Conservation (phyloP, 2,797 vertebrate genomes). For the Chelonia mydas region DNA sequence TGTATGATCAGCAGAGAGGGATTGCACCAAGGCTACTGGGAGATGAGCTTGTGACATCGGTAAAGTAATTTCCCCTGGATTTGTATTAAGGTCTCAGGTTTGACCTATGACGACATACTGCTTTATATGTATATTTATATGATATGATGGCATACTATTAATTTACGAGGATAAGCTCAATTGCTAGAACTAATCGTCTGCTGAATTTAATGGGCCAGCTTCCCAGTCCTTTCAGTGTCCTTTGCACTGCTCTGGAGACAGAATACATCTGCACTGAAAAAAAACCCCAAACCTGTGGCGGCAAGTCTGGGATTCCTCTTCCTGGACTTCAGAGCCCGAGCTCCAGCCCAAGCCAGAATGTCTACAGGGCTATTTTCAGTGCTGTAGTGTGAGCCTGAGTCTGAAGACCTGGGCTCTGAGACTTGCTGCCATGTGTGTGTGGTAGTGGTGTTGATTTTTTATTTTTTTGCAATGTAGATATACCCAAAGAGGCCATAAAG, state of each 20-base stretch:
- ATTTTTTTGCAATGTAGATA: background rate
- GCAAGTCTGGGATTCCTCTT: background rate
- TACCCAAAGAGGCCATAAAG: accelerated
- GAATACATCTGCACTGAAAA: background rate
- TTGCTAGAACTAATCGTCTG: accelerated
- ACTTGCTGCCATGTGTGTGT: background rate
- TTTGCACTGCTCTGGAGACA: background rate
- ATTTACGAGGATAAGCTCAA: conserved; percentile 25
- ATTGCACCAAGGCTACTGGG: background rate
- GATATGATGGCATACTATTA: background rate
- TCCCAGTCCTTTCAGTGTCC: background rate
- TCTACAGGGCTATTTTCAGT: background rate
- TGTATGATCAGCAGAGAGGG: accelerated
- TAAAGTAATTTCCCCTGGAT: background rate
- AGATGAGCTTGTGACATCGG: background rate
- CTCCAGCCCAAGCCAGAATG: background rate
- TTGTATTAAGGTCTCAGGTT: conserved; percentile 22
- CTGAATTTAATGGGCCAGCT: background rate
- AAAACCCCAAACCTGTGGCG: too few species aligned
- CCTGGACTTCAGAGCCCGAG: background rate
- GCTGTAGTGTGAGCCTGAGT: background rate
- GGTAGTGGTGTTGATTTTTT: background rate
- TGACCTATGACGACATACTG: background rate
- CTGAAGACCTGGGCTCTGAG: background rate
- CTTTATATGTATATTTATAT: background rate